Conservation (phyloP, 2,797 vertebrate genomes). For the Pogoniulus pusillus region DNA sequence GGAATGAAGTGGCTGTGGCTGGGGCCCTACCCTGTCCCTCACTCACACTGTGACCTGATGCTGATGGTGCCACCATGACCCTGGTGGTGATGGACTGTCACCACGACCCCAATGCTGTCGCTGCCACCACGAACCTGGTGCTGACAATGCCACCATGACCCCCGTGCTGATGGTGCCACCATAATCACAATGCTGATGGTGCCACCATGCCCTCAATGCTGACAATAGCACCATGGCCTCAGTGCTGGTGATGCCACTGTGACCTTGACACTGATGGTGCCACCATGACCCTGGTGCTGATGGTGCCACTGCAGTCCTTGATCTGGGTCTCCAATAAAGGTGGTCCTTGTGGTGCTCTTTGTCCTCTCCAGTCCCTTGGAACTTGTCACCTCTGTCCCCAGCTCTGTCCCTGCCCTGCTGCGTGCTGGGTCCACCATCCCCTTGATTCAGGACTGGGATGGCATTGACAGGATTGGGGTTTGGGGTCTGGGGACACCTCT, state of each 20-base stretch:
- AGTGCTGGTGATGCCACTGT: no score
- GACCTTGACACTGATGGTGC: no score
- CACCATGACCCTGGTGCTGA: no score
- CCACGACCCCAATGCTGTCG: background rate
- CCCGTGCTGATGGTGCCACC: no score
- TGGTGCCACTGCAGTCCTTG: no score
- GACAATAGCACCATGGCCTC: no score
- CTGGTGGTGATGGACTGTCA: background rate
- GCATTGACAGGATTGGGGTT: background rate
- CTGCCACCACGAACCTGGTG: background rate
- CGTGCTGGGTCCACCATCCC: no score
- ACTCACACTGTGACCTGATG: background rate
- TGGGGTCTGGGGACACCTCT: background rate
- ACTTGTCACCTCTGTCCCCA: background rate
- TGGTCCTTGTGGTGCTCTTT: background rate
- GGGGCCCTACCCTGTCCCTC: background rate
- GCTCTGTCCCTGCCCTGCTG: no score
- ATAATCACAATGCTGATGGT: no score
- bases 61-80: background rate
- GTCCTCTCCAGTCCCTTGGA: rapidly evolving
- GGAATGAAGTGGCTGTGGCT: background rate
- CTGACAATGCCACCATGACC: background rate
- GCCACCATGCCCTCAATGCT: no score
- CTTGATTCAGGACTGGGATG: background rate
- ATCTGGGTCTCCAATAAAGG: slow-evolving; percentile 19